Base-by-base conservation (phyloP, 1,140 invertebrate genomes). In the Caenorhabditis remanei region DNA sequence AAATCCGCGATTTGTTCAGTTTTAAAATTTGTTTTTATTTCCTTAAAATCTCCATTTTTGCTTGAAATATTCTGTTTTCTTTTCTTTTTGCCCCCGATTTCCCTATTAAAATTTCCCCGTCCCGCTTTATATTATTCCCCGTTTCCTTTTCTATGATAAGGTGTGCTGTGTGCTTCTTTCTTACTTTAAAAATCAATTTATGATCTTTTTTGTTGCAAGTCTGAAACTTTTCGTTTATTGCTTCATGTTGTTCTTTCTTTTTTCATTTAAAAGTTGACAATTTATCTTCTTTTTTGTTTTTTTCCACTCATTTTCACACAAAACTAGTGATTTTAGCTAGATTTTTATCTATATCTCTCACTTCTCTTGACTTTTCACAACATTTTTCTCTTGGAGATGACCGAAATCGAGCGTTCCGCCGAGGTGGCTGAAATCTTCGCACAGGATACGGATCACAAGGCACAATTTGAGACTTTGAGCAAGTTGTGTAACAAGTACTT, bases 361-460 rank as follows among this genome's bases (percentile, higher is more conserved):
- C 50, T 40, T 24, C 40, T 13, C 0, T 53, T 32, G 40, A 21
- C 11, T 21, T 48, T 21, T 82, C 48, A 9, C 46, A 8, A 79
- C 9, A 5, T 53, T 58, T 4, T 3, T 21, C 41, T 14, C 1
- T 24, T 21, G n/a, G 16, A 79, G 43, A 84, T 84, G 79, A 16
- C 55, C 8, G 61, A 21, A 21, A n/a, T 41, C 8, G 83, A 84
- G 24, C 61, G 61, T 21, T 63, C 61, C 6, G 9, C 8, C 1
- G 87, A 84, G 19, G 83, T 87, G n/a, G 56, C 82, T 5, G 82
- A 40, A 14, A 71, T 87, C n/a, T 87, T 85, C 24, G 43, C 58
- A 40, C 87, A 19, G 5, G 50, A 87, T 24, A 56, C 82, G 4
- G 87, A 87, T 46, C 87, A 87, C 87, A 87, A 85, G n/a, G 63